Conservation (phyloP, 2,113 vertebrate species). For the Ardeotis arabs region DNA sequence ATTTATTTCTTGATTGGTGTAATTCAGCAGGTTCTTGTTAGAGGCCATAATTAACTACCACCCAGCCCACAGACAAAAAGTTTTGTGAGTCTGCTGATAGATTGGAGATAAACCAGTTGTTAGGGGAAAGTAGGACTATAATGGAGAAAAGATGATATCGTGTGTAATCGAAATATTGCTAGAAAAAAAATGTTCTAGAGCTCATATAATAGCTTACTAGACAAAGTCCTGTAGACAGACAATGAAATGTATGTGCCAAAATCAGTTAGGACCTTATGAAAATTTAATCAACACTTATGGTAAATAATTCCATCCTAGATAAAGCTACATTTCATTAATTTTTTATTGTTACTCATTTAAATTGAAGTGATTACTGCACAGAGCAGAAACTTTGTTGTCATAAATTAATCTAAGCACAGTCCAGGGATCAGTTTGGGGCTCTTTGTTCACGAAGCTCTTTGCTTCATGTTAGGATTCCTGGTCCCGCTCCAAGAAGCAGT, state of each 20-base stretch:
- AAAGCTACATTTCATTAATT: conserved; percentile 12
- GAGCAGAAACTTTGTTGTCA: background rate
- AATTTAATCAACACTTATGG: conserved; percentile 33
- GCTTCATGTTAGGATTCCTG: background rate
- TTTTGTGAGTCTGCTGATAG: background rate
- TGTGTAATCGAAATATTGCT: background rate
- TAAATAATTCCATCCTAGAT: conserved; percentile 9
- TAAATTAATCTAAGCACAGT: conserved; percentile 2
- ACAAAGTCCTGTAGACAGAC: background rate
- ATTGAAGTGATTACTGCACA: background rate
- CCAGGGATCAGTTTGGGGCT: background rate
- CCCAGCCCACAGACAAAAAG: background rate
- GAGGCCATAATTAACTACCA: background rate
- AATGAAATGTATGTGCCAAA: background rate
- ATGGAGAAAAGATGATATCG: background rate
- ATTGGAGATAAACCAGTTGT: background rate
- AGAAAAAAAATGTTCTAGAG: background rate
- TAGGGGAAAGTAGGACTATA: background rate
- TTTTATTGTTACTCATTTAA: conserved; percentile 3
- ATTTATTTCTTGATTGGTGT: background rate
- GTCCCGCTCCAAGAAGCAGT: background rate
- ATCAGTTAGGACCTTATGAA: background rate
- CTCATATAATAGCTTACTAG: background rate
- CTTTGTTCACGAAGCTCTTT: background rate
- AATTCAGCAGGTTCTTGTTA: background rate